Evolutionary conservation across 2,797 vertebrate species (phyloP).

Genomic region (Columba guinea): DNA sequence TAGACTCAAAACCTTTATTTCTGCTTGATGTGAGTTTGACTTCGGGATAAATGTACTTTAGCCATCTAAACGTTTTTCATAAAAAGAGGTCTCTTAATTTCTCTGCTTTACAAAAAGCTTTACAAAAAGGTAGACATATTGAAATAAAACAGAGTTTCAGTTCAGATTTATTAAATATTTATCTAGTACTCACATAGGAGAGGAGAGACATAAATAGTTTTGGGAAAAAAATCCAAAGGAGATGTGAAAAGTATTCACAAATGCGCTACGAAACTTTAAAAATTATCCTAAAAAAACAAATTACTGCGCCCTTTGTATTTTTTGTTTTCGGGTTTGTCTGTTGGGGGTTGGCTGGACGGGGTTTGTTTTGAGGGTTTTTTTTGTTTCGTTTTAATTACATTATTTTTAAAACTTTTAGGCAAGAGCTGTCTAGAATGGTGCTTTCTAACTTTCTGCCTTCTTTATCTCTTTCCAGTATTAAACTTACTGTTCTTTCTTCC

Average conservation of each 20-base stretch:
- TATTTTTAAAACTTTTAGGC: background rate
- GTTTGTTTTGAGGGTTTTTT: background rate
- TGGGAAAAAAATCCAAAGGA: background rate
- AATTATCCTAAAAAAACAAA: background rate
- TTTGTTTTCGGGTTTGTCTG: no score
- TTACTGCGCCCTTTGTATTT: background rate
- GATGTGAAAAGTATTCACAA: background rate
- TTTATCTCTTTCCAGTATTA: background rate
- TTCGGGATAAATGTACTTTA: background rate
- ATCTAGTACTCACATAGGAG: background rate
- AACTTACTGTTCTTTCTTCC: slow-evolving; percentile 2
- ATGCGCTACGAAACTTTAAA: rapidly evolving
- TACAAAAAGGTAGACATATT: background rate
- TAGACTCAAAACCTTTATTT: background rate
- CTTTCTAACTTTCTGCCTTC: slow-evolving; percentile 2
- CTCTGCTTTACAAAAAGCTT: background rate
- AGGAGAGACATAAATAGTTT: background rate
- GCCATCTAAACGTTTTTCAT: background rate
- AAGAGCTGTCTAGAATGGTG: background rate
- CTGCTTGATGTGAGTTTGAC: background rate
- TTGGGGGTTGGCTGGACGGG: no score
- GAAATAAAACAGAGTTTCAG: background rate
- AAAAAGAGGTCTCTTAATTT: background rate
- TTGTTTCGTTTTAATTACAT: background rate
- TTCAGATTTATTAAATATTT: background rate